phyloP scores from a whole-genome alignment of 2,888 invertebrate genomes.

The Clistopyga incitator region DNA sequence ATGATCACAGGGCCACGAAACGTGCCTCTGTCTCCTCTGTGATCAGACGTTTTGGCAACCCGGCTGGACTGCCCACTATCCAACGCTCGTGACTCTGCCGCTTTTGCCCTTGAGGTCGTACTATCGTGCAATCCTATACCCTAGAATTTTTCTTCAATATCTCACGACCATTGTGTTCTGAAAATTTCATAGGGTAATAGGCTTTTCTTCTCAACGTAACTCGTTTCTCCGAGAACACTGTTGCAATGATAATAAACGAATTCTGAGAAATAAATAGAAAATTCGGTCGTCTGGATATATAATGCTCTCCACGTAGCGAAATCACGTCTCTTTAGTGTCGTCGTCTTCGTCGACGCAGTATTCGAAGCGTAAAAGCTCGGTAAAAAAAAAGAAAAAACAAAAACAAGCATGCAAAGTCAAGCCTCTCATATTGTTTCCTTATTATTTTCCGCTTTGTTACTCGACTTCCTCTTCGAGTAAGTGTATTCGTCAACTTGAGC shows the following conservation, averaged over 20 bases:
- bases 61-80: slow-evolving; percentile 27
- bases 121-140: slow-evolving; percentile 17
- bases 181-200: neutral
- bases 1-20: slow-evolving; percentile 42
- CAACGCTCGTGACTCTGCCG: slow-evolving; percentile 7
- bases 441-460: no score
- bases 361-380: slow-evolving; percentile 59
- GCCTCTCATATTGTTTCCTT: no score
- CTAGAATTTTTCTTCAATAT: slow-evolving; percentile 27
- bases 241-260: slow-evolving; percentile 19
- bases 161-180: slow-evolving; percentile 2
- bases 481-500: no score
- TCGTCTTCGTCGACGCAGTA: slow-evolving; percentile 37
- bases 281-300: neutral
- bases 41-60: slow-evolving; percentile 63
- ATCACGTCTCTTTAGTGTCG: slow-evolving; percentile 38
- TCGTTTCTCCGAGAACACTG: neutral
- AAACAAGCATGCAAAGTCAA: neutral
- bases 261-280: slow-evolving; percentile 14
- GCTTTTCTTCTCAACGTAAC: slow-evolving; percentile 9
- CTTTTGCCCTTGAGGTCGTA: neutral
- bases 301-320: slow-evolving; percentile 42
- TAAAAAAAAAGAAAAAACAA: slow-evolving; percentile 40
- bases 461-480: no score
- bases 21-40: slow-evolving; percentile 39